A percentile compares a stretch with the other conserved stretches of the same genome.
Evolutionary conservation across 2,888 invertebrate species (phyloP).

Genomic region (Dynastes maya): DNA sequence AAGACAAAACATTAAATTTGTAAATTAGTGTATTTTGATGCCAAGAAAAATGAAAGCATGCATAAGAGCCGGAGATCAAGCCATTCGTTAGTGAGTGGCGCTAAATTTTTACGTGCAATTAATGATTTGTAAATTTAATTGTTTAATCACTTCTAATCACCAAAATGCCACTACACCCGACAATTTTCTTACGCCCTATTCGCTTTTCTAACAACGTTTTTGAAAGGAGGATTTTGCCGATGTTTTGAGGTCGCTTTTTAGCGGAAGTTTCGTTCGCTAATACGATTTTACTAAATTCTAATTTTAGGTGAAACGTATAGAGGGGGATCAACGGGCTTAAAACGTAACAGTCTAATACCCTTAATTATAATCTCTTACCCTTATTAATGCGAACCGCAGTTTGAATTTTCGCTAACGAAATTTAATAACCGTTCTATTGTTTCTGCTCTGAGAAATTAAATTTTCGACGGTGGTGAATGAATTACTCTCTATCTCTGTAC

Average conservation of each 20-base stretch:
- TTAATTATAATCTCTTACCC: conserved; percentile 46
- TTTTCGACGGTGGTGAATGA: neutral
- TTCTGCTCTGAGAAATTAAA: conserved; percentile 22
- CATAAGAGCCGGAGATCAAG: too few relatives aligned
- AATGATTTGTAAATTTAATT: too few relatives aligned
- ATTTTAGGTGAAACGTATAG: conserved; percentile 35
- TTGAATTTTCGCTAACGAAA: conserved; percentile 38
- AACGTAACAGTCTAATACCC: conserved; percentile 41
- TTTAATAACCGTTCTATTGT: conserved; percentile 45
- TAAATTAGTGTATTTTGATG: too few relatives aligned
- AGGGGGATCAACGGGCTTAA: conserved; percentile 37
- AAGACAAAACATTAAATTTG: too few relatives aligned
- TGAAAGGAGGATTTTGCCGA: neutral
- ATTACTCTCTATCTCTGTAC: neutral
- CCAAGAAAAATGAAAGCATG: too few relatives aligned
- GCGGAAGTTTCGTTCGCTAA: conserved; percentile 15
- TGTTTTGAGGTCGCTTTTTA: conserved; percentile 3
- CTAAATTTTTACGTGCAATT: too few relatives aligned
- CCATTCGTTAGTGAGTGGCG: too few relatives aligned
- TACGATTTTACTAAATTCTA: conserved; percentile 36
- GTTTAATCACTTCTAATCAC: too few relatives aligned
- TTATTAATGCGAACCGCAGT: conserved; percentile 39
- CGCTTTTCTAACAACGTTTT: neutral
- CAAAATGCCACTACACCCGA: too few relatives aligned
- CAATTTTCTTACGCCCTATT: too few relatives aligned